Evolutionary conservation across 23 tunicate genomes (phyloP), one percentile per base, ranked within the genome.

Genomic region (Diplosoma virens): DNA sequence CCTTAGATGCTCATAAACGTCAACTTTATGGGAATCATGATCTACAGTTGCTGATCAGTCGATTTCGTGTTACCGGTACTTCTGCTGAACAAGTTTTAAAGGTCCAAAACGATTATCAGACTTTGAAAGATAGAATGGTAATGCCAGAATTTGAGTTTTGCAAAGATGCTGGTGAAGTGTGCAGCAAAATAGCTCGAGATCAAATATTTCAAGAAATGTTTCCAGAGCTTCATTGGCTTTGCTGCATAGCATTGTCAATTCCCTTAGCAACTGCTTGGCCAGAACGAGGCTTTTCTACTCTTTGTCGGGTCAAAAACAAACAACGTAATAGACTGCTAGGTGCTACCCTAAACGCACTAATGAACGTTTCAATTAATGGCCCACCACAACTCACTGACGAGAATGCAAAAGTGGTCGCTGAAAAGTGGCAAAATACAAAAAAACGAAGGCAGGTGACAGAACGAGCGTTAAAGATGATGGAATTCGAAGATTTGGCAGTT

Each of bases 121-220:
- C 60, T 28, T 72, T 24, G 36, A 72, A 72, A 47, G 78, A 72
- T 50, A 72, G 46, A 72, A 47, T 72, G 78, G 60, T 48, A 72
- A 72, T 72, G 61, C 61, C 60, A 3, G 78, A 72, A 72, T 72
- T 72, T 72, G 61, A 72, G 61, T 72, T 72, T 34, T 72, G 61
- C 78, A 32, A 72, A 72, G 78, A 72, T 72, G 61, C 61, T 48
- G 78, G 78, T 72, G 61, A 72, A 47, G 61, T 72, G 48, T 72
- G 78, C 78, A 72, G 61, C 60, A 72, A 72, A 72, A 72, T 72
- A 30, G 78, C 78, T 72, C 78, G 78, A 72, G 78, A 72, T 48
- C 46, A 72, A 30, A 48, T 48, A 72, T 72, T 47, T 34, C 61
- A 50, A 48, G 61, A 72, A 72, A 72, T 72, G 78, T 48, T 72